phyloP scores from a whole-genome alignment of 1,140 invertebrate genomes.

The Idris sp. region DNA sequence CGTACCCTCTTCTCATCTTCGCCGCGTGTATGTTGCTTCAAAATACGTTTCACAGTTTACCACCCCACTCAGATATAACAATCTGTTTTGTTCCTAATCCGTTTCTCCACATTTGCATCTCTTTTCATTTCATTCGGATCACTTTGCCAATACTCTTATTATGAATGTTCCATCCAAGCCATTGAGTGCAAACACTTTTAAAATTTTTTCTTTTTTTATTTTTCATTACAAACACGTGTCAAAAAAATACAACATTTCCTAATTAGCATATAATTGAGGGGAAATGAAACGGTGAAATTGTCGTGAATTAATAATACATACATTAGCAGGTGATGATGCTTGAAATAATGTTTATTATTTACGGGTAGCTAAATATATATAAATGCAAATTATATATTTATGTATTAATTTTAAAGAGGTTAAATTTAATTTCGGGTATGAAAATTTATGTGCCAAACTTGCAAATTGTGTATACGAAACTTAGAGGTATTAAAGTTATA shows the following conservation, averaged over 20 bases:
- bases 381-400: conserved; percentile 9
- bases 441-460: conserved; percentile 8
- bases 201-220: conserved; percentile 6
- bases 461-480: conserved; percentile 17
- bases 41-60: conserved; percentile 52
- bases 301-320: conserved; percentile 15
- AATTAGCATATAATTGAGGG: conserved; percentile 38
- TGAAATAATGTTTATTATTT: conserved; percentile 22
- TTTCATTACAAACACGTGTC: not conserved
- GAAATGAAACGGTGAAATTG: conserved; percentile 34
- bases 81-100: conserved; percentile 62
- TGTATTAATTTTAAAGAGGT: conserved; percentile 12
- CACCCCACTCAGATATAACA: conserved; percentile 56
- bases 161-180: conserved; percentile 24
- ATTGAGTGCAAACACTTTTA: no score
- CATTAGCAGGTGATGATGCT: not conserved
- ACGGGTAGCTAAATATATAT: not conserved
- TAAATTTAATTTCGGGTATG: conserved; percentile 6
- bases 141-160: conserved; percentile 50
- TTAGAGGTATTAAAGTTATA: conserved; percentile 11
- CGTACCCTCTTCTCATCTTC: conserved; percentile 59
- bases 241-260: conserved; percentile 11
- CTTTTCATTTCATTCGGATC: conserved; percentile 50
- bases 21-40: conserved; percentile 48
- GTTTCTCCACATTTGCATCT: conserved; percentile 59